Percentiles rank a stretch among this genome's conserved stretches.
Evolutionary conservation across 2,113 vertebrate species (phyloP).

Genomic region (Struthidea cinerea): DNA sequence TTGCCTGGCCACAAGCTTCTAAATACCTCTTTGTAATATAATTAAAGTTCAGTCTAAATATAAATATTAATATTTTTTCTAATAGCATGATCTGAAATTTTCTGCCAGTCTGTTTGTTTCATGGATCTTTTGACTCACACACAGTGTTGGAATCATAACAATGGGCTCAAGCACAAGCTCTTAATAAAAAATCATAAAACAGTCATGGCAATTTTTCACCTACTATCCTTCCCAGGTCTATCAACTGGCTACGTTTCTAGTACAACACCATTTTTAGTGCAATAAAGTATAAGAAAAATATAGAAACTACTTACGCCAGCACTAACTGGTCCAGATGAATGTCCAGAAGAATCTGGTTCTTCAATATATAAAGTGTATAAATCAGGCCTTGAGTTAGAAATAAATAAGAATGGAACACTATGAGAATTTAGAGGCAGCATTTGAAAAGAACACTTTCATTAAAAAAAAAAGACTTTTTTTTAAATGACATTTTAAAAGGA

Average conservation of each 20-base stretch:
- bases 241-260: background rate
- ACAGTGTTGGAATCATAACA: background rate
- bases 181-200: background rate
- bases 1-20: background rate
- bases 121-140: background rate
- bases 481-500: background rate
- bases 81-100: background rate
- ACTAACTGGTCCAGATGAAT: conserved; percentile 82
- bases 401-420: background rate
- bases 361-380: conserved; percentile 91
- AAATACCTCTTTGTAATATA: background rate
- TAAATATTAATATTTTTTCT: background rate
- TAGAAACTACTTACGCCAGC: conserved; percentile 70
- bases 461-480: background rate
- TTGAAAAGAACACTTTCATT: background rate
- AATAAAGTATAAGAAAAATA: background rate
- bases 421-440: background rate
- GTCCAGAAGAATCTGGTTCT: conserved; percentile 87
- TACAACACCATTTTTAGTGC: background rate
- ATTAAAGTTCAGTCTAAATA: background rate
- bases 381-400: conserved; percentile 76
- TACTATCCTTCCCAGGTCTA: background rate
- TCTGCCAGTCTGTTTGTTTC: background rate
- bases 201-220: background rate
- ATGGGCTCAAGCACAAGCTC: background rate